These are phyloP conservation scores for Neogale vison DNA, from an alignment of 2,113 vertebrate species.

Conservation along the genomic window DNA sequence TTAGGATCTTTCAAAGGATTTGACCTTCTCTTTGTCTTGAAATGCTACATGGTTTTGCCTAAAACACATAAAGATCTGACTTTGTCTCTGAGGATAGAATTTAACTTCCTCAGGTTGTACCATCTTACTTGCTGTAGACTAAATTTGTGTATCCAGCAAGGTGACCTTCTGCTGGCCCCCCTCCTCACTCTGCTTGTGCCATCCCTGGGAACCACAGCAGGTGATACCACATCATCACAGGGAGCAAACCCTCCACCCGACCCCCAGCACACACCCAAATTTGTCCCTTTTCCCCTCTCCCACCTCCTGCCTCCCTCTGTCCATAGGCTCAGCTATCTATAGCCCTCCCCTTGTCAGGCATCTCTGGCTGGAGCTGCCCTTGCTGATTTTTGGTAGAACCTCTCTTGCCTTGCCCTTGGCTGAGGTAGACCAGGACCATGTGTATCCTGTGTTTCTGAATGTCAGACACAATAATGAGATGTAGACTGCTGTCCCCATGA, in stretches of 20 bases:
- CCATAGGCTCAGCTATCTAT: accelerated
- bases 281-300: background rate
- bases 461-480: background rate
- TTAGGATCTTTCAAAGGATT: background rate
- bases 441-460: background rate
- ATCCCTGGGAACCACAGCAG: accelerated
- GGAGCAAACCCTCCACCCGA: background rate
- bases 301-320: background rate
- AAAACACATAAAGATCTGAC: background rate
- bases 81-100: background rate
- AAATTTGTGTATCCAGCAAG: background rate
- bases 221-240: accelerated
- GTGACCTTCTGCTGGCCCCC: background rate
- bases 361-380: background rate
- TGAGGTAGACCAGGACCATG: background rate
- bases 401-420: background rate
- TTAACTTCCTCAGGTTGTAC: too few relatives aligned
- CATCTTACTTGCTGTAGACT: background rate
- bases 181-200: background rate
- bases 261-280: background rate
- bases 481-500: background rate
- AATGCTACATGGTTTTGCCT: background rate
- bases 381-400: background rate
- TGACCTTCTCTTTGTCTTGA: background rate
- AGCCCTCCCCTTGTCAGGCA: background rate